Conservation (phyloP, 2,888 invertebrate species). For the Lomographa bimaculata region DNA sequence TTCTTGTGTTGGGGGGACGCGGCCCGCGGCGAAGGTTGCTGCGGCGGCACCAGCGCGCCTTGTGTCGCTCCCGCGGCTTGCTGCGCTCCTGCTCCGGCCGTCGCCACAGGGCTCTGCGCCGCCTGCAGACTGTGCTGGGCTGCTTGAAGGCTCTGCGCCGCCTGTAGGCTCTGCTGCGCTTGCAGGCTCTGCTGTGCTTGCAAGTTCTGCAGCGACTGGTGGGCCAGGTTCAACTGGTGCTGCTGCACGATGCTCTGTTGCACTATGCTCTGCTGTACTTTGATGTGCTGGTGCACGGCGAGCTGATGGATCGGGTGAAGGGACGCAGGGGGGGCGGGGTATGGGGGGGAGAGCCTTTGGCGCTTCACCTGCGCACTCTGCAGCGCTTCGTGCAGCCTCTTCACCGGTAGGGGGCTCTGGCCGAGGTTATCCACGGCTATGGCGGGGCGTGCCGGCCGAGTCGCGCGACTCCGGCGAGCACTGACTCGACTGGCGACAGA, state of each 20-base stretch:
- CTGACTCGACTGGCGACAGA: constrained; percentile 71
- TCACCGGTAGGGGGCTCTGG: constrained; percentile 82
- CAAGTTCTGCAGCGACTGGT: constrained; percentile 72
- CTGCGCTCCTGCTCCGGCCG: constrained; percentile 67
- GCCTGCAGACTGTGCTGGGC: constrained; percentile 51
- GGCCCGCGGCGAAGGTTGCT: constrained; percentile 72
- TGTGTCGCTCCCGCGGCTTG: constrained; percentile 66
- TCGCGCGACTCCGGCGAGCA: constrained; percentile 82
- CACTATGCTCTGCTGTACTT: constrained; percentile 77
- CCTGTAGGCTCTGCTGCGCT: constrained; percentile 56
- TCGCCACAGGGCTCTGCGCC: constrained; percentile 64
- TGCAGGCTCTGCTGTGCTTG: constrained; percentile 64
- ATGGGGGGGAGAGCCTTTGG: constrained; percentile 84
- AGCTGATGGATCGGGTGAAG: constrained; percentile 76
- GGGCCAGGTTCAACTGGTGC: constrained; percentile 76
- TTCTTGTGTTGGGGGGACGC: constrained; percentile 74
- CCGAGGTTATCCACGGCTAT: constrained; percentile 83
- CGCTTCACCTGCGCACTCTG: constrained; percentile 85
- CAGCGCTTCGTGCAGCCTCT: constrained; percentile 85
- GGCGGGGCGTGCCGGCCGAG: constrained; percentile 81
- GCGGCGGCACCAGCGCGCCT: constrained; percentile 75
- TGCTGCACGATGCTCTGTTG: constrained; percentile 79
- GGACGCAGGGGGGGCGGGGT: constrained; percentile 77
- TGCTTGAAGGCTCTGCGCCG: constrained; percentile 54
- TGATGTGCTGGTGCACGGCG: constrained; percentile 77